Evolutionary conservation across 2,888 invertebrate species (phyloP), one percentile per base, ranked within the genome.

Genomic region (Calliphora vomitoria): DNA sequence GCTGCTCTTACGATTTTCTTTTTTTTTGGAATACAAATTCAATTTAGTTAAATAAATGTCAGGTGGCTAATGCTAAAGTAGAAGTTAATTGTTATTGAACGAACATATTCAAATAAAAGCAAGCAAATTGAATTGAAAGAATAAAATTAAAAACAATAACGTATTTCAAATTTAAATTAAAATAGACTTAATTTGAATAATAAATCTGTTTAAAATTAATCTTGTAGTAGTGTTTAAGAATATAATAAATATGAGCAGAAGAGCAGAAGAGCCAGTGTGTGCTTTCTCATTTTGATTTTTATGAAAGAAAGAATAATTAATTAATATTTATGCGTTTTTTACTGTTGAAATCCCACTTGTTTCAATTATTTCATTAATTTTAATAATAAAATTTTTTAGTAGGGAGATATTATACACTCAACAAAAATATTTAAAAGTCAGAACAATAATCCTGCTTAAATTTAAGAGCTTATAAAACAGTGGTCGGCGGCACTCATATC

Each of bases 31-130:
- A 18, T 31, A 8, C 15, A 81, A 53, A 53, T 72, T 41, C 8
- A 64, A 72, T 25, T 74, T 74, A 31, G n/a, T 31, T 53, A 10
- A 11, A 80, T 38, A 6, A 8, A 71, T 50, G 18, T 18, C 68
- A 69, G 79, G 44, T 50, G 35, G 20, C 18, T 44, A 18, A 31
- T 79, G 66, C 50, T 35, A 5, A 47, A 69, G 11, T 38, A 18
- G 4, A 50, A 72, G 15, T 66, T 82, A 82, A 82, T 47, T 75
- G 47, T 75, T 68, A 58, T 47, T 58, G 64, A 53, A 53, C 13
- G 64, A 53, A 53, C 5, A 72, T 41, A 66, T 55, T 78, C 15
- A 64, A 53, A 50, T 44, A 35, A 62, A 31, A 31, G 3, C 25
- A 10, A 8, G 55, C 35, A 44, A 68, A 31, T 31, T 25, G 8